These are phyloP conservation scores for Hypomesus transpacificus DNA, from an alignment of 2,113 vertebrate genomes.

Conservation along the genomic window DNA sequence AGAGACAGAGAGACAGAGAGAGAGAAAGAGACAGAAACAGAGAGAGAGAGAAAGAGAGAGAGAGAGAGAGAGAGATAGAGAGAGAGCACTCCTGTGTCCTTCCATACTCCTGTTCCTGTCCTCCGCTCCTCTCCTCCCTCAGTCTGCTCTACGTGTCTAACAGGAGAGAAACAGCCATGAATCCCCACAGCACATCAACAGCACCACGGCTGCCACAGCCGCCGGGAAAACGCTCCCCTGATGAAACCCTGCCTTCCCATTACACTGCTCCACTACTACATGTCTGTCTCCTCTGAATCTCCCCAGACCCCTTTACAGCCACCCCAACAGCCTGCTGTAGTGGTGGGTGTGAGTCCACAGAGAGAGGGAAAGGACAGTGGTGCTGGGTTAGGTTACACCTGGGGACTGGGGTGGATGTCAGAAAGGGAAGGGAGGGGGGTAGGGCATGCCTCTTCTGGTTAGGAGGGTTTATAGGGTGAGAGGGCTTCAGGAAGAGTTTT, in stretches of 20 bases:
- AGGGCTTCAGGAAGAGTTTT: slow-evolving; percentile 5
- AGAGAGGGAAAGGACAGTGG: no score
- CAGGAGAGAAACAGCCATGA: slow-evolving; percentile 78
- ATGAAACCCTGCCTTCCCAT: no score
- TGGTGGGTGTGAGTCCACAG: no score
- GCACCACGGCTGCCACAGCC: no score
- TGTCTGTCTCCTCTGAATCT: no score
- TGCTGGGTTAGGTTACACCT: no score
- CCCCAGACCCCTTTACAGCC: no score
- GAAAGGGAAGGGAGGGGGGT: slow-evolving; percentile 23
- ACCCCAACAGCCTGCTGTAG: no score
- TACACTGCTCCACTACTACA: no score
- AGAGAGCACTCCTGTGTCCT: slow-evolving; percentile 24
- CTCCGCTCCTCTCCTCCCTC: slow-evolving; percentile 76
- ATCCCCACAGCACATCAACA: slow-evolving; percentile 47
- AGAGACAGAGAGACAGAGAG: slow-evolving; percentile 54
- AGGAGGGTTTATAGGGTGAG: slow-evolving; percentile 17
- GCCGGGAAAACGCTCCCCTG: no score
- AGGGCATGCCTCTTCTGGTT: not conserved
- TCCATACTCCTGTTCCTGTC: slow-evolving; percentile 70
- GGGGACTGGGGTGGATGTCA: no score
- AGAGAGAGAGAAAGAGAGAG: slow-evolving; percentile 47
- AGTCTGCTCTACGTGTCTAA: slow-evolving; percentile 76
- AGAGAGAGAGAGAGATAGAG: slow-evolving; percentile 47
- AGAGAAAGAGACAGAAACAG: not conserved